Percentiles rank a stretch among this genome's conserved stretches.
phyloP scores from a whole-genome alignment of 2,113 vertebrate genomes.

The Zapornia atra region DNA sequence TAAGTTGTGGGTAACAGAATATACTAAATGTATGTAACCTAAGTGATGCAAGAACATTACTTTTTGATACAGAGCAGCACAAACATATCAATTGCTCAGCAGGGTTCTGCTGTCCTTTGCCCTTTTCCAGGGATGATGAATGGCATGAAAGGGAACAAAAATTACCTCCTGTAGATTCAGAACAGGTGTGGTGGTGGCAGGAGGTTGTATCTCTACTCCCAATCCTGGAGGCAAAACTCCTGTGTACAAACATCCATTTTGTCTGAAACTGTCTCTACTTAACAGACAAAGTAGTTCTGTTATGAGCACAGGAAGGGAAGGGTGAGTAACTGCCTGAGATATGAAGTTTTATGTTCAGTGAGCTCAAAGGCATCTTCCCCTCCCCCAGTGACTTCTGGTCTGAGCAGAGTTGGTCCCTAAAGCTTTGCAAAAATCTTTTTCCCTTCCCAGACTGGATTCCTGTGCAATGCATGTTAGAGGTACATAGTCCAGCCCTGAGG shows the following conservation, averaged over 20 bases:
- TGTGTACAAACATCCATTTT: neutral
- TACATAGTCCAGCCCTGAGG: neutral
- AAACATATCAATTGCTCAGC: rapidly evolving
- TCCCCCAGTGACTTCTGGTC: rapidly evolving
- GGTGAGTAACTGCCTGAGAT: neutral
- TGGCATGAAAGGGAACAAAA: neutral
- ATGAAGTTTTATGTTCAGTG: neutral
- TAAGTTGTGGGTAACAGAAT: neutral
- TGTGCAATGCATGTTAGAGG: neutral
- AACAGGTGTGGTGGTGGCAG: neutral
- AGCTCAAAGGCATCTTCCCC: neutral
- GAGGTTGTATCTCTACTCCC: neutral
- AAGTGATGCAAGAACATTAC: neutral
- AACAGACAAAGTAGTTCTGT: neutral
- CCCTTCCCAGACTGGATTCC: neutral
- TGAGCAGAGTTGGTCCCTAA: neutral
- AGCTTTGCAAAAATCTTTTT: neutral
- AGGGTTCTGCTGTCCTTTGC: neutral
- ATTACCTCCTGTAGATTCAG: neutral
- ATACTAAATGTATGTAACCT: neutral
- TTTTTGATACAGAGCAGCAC: neutral
- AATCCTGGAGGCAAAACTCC: neutral
- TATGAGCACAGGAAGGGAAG: neutral
- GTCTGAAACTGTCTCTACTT: neutral
- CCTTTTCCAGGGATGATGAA: neutral